Conservation (phyloP, 2,888 invertebrate species). For the Andrena minutula region DNA sequence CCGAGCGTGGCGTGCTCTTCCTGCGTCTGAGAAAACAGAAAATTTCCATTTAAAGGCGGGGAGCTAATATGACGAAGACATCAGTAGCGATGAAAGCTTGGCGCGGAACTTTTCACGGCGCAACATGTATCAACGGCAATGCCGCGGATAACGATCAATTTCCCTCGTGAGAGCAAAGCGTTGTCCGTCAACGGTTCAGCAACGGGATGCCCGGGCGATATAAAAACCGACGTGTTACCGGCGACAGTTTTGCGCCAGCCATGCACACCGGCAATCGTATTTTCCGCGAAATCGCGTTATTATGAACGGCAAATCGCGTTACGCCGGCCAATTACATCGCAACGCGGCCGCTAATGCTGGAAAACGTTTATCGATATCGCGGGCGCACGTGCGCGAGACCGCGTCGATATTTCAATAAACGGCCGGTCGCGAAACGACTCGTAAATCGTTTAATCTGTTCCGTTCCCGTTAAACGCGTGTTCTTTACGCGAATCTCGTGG, state of each 20-base stretch:
- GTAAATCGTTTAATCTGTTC: slow-evolving; percentile 60
- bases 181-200: slow-evolving; percentile 1
- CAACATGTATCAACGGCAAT: not conserved
- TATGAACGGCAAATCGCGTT: slow-evolving; percentile 56
- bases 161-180: not conserved
- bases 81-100: not conserved
- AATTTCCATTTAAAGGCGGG: slow-evolving; percentile 45
- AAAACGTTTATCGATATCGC: slow-evolving; percentile 44
- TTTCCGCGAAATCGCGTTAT: slow-evolving; percentile 47
- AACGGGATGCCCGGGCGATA: not conserved
- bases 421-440: slow-evolving; percentile 18
- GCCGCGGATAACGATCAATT: slow-evolving; percentile 3
- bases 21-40: slow-evolving; percentile 25
- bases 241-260: slow-evolving; percentile 7
- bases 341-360: slow-evolving; percentile 26
- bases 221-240: slow-evolving; percentile 14
- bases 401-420: slow-evolving; percentile 57
- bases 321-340: slow-evolving; percentile 42
- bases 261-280: slow-evolving; percentile 26
- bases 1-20: slow-evolving; percentile 7
- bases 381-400: slow-evolving; percentile 16
- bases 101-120: slow-evolving; percentile 10
- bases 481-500: slow-evolving; percentile 50
- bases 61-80: not conserved
- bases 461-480: slow-evolving; percentile 54